Evolutionary conservation across 2,888 invertebrate species (phyloP).

Genomic region (Drosophila mimetica): DNA sequence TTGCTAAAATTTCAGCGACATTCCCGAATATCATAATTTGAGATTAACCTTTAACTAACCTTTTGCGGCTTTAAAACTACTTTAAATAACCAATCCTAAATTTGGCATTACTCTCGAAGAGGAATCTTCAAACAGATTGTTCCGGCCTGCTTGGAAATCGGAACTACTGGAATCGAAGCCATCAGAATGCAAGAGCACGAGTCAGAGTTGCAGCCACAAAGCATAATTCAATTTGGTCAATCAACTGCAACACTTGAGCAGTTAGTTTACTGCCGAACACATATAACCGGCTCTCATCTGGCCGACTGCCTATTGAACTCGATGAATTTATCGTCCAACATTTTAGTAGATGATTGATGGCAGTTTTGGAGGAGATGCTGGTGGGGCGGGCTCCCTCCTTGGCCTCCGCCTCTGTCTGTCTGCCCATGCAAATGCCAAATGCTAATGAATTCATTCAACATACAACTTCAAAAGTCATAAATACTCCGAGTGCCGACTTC

Average conservation of each 20-base stretch:
- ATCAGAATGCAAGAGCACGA: not conserved
- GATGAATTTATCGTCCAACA: conserved; percentile 65
- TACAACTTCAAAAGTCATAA: conserved; percentile 69
- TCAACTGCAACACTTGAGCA: conserved; percentile 60
- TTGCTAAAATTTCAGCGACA: too few relatives aligned
- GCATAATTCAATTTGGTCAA: conserved; percentile 66
- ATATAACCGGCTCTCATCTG: conserved; percentile 18
- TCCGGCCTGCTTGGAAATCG: conserved; percentile 2
- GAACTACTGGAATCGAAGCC: conserved; percentile 5
- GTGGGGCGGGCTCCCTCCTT: not conserved
- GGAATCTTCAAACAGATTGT: conserved; percentile 1
- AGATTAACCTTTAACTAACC: too few relatives aligned
- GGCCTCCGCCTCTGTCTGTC: conserved; percentile 5
- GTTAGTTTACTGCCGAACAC: conserved; percentile 30
- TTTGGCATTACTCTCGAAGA: not conserved
- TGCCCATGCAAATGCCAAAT: conserved; percentile 59
- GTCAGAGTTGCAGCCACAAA: conserved; percentile 35
- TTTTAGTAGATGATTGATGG: conserved; percentile 68
- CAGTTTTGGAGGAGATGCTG: conserved; percentile 9
- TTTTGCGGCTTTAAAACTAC: not conserved
- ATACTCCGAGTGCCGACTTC: conserved; percentile 63
- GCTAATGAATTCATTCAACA: conserved; percentile 65
- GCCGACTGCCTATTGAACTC: conserved; percentile 57
- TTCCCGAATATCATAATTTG: too few relatives aligned
- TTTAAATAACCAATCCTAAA: not conserved